A percentile compares a stretch with the other conserved stretches of the same genome.
Conservation (phyloP, 2,888 invertebrate genomes). For the Omphaloscelis lunosa region DNA sequence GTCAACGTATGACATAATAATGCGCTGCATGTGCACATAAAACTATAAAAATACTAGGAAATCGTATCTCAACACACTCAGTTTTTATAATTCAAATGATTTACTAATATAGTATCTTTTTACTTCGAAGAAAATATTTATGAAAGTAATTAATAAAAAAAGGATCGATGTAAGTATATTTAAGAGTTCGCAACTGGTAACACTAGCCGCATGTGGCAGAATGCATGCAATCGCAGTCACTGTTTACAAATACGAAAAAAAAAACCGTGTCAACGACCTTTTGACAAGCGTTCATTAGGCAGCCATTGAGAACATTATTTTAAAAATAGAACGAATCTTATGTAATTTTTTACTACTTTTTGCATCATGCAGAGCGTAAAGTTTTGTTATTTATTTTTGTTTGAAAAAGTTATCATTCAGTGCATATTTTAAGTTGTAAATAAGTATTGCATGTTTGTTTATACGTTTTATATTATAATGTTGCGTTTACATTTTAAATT, state of each 20-base stretch:
- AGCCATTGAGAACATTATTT: conserved; percentile 40
- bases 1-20: conserved; percentile 11
- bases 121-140: conserved; percentile 11
- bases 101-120: not conserved
- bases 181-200: conserved; percentile 54
- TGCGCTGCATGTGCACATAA: not conserved
- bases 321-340: conserved; percentile 36
- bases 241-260: conserved; percentile 68
- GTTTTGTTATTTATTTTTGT: not conserved
- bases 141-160: conserved; percentile 39
- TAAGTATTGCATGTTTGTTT: conserved; percentile 11
- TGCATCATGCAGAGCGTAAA: not conserved
- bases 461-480: not conserved
- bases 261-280: conserved; percentile 67
- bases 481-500: not conserved
- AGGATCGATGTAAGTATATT: conserved; percentile 15
- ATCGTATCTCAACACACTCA: not conserved
- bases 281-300: conserved; percentile 66
- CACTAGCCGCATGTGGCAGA: conserved; percentile 75
- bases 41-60: not conserved
- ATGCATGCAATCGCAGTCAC: conserved; percentile 78
- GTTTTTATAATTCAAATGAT: not conserved
- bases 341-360: conserved; percentile 25
- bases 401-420: not conserved
- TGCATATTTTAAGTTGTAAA: not conserved